A percentile compares a stretch with the other conserved stretches of the same genome.
These are phyloP conservation scores for Maniola hyperantus DNA, from an alignment of 2,888 invertebrate species.

Conservation along the genomic window DNA sequence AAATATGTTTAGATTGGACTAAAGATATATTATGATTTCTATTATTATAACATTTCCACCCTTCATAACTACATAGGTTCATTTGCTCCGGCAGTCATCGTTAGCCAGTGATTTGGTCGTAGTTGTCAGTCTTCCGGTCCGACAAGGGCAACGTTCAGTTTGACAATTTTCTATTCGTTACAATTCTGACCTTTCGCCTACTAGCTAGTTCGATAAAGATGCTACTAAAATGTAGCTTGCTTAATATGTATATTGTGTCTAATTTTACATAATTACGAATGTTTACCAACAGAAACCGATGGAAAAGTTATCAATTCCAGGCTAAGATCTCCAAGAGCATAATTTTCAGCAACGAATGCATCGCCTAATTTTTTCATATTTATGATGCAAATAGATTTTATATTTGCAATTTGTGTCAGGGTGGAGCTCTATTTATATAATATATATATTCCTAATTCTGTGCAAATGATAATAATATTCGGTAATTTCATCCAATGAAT, in stretches of 20 bases:
- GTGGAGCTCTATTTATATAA: no score
- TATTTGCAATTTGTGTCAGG: no score
- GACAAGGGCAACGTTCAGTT: background rate
- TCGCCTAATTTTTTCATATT: no score
- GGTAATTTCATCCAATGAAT: background rate
- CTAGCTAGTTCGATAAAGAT: background rate
- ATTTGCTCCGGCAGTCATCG: slow-evolving; percentile 2
- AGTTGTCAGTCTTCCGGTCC: slow-evolving; percentile 5
- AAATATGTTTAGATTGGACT: no score
- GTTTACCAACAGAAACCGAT: no score
- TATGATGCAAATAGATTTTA: no score
- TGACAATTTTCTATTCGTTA: background rate
- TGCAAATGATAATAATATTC: background rate
- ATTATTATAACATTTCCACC: background rate
- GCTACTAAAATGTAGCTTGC: no score
- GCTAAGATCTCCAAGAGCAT: no score
- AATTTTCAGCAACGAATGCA: no score
- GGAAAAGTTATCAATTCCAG: no score
- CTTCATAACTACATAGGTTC: background rate
- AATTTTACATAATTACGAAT: background rate
- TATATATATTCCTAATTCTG: background rate
- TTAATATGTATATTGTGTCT: no score
- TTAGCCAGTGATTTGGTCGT: background rate
- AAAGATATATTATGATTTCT: no score
- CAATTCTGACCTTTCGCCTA: background rate